These are phyloP conservation scores for Euura lappo DNA, from an alignment of 1,140 invertebrate species.

Conservation along the genomic window DNA sequence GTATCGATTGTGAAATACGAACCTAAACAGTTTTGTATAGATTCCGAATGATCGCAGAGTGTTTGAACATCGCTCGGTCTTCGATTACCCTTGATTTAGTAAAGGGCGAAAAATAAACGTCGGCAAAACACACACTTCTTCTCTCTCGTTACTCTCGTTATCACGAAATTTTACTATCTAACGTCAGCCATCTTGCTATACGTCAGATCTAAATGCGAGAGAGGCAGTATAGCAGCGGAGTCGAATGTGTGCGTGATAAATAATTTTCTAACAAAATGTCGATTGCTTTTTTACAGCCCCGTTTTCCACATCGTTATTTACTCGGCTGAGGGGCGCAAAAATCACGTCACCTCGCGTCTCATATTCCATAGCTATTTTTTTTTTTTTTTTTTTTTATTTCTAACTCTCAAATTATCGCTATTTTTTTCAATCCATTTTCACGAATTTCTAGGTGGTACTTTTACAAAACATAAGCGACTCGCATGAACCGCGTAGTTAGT, in stretches of 20 bases:
- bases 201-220: conserved; percentile 29
- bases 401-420: not conserved
- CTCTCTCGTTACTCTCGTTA: conserved; percentile 34
- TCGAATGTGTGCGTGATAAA: not conserved
- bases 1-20: not conserved
- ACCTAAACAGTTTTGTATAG: not conserved
- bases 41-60: not conserved
- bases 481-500: not conserved
- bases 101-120: too few relatives aligned
- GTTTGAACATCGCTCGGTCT: not conserved
- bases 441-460: too few relatives aligned
- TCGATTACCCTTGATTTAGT: conserved; percentile 6
- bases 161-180: conserved; percentile 40
- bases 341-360: too few relatives aligned
- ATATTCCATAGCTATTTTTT: not conserved
- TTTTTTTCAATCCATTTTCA: too few relatives aligned
- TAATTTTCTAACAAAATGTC: not conserved
- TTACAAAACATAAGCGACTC: not conserved
- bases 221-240: not conserved
- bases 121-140: conserved; percentile 12
- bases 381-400: not conserved
- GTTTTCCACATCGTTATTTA: too few relatives aligned
- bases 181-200: conserved; percentile 42
- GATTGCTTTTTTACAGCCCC: not conserved
- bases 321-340: too few relatives aligned